Evolutionary conservation across 1,140 invertebrate genomes (phyloP).

Genomic region (Semibalanus balanoides): DNA sequence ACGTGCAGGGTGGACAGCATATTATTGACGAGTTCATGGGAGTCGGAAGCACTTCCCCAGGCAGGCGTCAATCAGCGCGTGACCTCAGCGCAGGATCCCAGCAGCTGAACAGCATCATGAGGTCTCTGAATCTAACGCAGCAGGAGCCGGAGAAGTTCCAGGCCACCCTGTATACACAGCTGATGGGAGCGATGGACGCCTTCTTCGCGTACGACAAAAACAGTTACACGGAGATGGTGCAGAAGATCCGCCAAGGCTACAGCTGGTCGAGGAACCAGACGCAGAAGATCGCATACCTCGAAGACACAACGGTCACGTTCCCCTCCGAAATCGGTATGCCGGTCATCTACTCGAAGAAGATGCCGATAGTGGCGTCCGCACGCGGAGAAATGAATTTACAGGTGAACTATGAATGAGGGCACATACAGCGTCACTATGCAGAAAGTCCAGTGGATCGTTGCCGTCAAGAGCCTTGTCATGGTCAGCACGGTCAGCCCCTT

Average conservation of each 20-base stretch:
- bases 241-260: neutral
- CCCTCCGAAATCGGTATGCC: neutral
- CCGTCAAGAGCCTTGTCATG: neutral
- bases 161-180: neutral
- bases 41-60: neutral
- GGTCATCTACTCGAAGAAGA: neutral
- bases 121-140: neutral
- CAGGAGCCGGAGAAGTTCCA: neutral
- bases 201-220: neutral
- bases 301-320: neutral
- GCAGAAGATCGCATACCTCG: neutral
- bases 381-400: neutral
- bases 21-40: neutral
- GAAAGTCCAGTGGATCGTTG: neutral
- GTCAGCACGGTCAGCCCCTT: neutral
- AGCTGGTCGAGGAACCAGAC: neutral
- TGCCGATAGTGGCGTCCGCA: neutral
- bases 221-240: neutral
- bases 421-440: neutral
- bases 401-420: neutral
- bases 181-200: neutral
- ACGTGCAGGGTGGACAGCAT: neutral
- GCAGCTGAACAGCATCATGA: neutral
- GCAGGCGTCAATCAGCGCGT: neutral
- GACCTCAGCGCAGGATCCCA: neutral